Conservation (phyloP, 2,888 invertebrate genomes). For the Lumbricus terrestris region DNA sequence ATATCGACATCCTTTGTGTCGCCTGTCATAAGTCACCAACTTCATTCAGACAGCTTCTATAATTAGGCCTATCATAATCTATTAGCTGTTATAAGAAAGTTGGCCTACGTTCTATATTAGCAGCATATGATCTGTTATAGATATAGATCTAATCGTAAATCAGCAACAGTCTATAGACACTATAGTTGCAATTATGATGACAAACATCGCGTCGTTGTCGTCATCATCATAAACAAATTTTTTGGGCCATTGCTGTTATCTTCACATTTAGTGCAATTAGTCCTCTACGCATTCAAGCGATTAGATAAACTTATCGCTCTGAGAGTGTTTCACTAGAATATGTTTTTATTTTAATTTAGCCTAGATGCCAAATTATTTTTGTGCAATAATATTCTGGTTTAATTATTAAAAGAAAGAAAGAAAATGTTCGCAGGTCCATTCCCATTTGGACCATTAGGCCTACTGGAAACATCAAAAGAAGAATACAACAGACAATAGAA, state of each 20-base stretch:
- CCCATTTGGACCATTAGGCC: background rate
- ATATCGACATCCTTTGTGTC: background rate
- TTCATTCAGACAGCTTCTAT: background rate
- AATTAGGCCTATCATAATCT: too few species aligned
- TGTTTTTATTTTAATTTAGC: too few species aligned
- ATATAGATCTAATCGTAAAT: too few species aligned
- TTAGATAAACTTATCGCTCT: background rate
- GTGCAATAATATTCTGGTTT: too few species aligned
- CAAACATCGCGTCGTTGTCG: background rate
- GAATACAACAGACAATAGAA: too few species aligned
- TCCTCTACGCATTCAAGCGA: background rate
- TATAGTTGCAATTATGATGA: background rate
- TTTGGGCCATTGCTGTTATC: background rate
- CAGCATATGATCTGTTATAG: background rate
- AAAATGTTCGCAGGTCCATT: background rate
- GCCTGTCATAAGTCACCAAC: background rate
- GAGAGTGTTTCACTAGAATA: too few species aligned
- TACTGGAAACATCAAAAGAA: background rate
- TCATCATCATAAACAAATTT: too few species aligned
- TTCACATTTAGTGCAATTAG: background rate
- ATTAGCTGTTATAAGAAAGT: too few species aligned
- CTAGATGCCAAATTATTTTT: background rate
- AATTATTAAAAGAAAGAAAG: too few species aligned
- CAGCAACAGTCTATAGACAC: background rate
- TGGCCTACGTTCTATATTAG: too few species aligned